Conservation (phyloP, 2,888 invertebrate genomes). For the Automeris io region DNA sequence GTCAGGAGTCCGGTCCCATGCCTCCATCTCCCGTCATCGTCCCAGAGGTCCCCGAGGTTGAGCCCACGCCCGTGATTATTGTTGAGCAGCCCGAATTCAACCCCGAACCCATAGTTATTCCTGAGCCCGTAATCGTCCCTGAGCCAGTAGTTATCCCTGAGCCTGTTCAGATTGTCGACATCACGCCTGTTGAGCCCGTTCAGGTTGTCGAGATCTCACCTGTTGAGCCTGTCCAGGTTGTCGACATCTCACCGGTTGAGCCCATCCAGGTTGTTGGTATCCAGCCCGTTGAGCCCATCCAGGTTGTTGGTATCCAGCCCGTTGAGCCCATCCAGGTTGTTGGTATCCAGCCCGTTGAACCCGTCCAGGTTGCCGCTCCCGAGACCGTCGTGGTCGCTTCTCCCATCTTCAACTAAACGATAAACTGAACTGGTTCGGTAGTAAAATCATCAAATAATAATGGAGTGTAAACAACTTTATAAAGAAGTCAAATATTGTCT, state of each 20-base stretch:
- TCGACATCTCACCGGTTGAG: background rate
- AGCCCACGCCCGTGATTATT: background rate
- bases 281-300: background rate
- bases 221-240: background rate
- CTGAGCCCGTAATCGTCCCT: background rate
- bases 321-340: background rate
- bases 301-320: background rate
- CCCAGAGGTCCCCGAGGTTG: slow-evolving; percentile 1
- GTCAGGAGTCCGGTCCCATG: background rate
- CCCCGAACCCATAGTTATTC: background rate
- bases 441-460: too few species aligned
- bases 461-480: too few species aligned
- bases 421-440: too few species aligned
- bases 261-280: background rate
- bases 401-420: too few species aligned
- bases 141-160: background rate
- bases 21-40: background rate
- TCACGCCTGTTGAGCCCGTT: slow-evolving; percentile 5
- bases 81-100: slow-evolving; percentile 7
- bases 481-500: too few species aligned
- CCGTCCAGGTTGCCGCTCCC: too few species aligned
- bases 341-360: too few species aligned
- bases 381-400: too few species aligned
- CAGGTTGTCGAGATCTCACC: background rate
- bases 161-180: slow-evolving; percentile 1